Evolutionary conservation across 2,113 vertebrate species (phyloP), one percentile per base, ranked within the genome.

Genomic region (Bagarius yarrelli): DNA sequence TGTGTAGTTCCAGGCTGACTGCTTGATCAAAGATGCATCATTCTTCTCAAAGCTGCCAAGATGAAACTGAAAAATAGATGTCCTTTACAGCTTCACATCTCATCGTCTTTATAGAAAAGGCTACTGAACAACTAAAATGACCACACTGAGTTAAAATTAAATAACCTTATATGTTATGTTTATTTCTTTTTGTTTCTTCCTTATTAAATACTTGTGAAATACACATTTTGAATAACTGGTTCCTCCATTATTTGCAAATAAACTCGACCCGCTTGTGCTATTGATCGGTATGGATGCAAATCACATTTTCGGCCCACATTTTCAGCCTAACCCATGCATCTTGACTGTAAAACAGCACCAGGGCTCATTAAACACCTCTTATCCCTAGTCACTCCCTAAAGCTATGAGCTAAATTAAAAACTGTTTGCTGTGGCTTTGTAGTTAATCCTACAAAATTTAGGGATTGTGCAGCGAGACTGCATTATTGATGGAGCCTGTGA

Each of bases 351-450:
- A 82, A 83, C 72, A 80, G 75, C 64, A 66, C 32, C 67, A 57
- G 67, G 80, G 69, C 82, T 84, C 73, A 84, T 84, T 84, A 85
- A 85, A 87, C 66, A 83, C 40, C 36, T 74, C 70, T 66, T 34
- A 69, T 61, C 72, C 57, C 61, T 44, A 36, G 50, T 80, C 66
- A 50, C 81, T 76, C 61, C 64, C 75, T 52, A 76, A 85, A 84
- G 82, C 84, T 72, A 63, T 19, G 27, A 82, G 63, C 81, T 56
- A 84, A 87, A 87, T 87, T 83, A 85, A 87, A 85, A 85, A 72
- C 71, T 84, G 81, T 87, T 85, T 85, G 80, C 80, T 66, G 27
- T 78, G 69, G 69, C 55, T 84, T 76, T 81, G 36, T 69, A 74
- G 76, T 83, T 83, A 87, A 83, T 84, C 80, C 76, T 61, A 55